Conservation (phyloP, 2,888 invertebrate species). For the Idaea dimidiata region DNA sequence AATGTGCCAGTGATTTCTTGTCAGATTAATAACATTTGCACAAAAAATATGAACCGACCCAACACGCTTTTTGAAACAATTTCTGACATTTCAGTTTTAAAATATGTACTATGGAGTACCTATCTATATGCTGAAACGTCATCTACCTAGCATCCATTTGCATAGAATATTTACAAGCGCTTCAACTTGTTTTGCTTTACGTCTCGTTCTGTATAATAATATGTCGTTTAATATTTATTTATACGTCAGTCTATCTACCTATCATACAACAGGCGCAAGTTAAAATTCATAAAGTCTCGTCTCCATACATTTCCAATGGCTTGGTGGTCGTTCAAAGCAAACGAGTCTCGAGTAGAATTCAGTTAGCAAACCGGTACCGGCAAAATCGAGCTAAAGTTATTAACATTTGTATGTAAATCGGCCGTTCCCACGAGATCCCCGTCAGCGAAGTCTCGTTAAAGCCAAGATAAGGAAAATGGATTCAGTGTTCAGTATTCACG, state of each 20-base stretch:
- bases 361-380: conserved; percentile 4
- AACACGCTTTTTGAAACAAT: too few relatives aligned
- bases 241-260: not conserved
- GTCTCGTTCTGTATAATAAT: too few relatives aligned
- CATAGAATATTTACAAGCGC: too few relatives aligned
- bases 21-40: too few relatives aligned
- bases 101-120: too few relatives aligned
- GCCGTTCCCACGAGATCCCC: conserved; percentile 56
- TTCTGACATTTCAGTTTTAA: too few relatives aligned
- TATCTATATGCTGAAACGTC: too few relatives aligned
- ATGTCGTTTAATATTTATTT: too few relatives aligned
- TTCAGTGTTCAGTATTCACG: conserved; percentile 2
- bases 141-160: too few relatives aligned
- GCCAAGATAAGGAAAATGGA: conserved; percentile 55
- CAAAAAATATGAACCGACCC: too few relatives aligned
- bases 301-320: not conserved
- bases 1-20: too few relatives aligned
- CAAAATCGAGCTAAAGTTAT: conserved; percentile 57
- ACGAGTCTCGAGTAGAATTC: not conserved
- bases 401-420: conserved; percentile 75
- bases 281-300: not conserved
- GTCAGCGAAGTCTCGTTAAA: conserved; percentile 60
- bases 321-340: not conserved
- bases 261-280: not conserved
- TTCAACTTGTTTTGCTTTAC: too few relatives aligned